phyloP scores from a whole-genome alignment of 2,888 invertebrate genomes.

The Eupithecia vulgata region DNA sequence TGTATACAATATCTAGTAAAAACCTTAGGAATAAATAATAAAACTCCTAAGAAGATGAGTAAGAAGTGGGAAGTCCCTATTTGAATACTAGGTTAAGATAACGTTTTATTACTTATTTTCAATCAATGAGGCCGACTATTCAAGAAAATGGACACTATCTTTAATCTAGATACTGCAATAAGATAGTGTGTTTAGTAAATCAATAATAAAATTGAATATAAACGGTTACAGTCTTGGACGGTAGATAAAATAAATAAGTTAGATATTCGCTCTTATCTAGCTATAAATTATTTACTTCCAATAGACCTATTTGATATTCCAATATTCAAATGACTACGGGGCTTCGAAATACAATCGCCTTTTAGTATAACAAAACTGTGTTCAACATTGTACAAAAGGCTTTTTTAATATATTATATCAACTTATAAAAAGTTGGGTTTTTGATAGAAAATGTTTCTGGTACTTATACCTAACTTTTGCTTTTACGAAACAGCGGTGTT shows the following conservation, averaged over 20 bases:
- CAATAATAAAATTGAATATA: slow-evolving; percentile 25
- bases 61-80: neutral
- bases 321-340: slow-evolving; percentile 75
- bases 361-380: slow-evolving; percentile 59
- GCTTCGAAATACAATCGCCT: slow-evolving; percentile 71
- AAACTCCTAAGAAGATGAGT: neutral
- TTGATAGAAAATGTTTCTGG: slow-evolving; percentile 24
- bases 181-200: slow-evolving; percentile 23
- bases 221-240: slow-evolving; percentile 25
- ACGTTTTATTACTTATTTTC: neutral
- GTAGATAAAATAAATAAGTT: slow-evolving; percentile 34
- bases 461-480: slow-evolving; percentile 25
- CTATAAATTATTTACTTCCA: slow-evolving; percentile 51
- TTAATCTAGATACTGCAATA: slow-evolving; percentile 17
- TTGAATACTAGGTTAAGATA: slow-evolving; percentile 1
- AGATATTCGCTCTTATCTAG: slow-evolving; percentile 41
- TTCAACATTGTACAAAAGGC: slow-evolving; percentile 41
- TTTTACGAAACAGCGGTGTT: slow-evolving; percentile 30
- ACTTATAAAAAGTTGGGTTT: slow-evolving; percentile 7
- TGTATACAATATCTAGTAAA: too few species aligned
- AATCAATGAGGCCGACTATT: slow-evolving; percentile 1
- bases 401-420: slow-evolving; percentile 3
- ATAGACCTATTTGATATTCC: slow-evolving; percentile 70
- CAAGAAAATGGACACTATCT: neutral
- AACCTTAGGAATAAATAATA: neutral